Percentiles rank a stretch among this genome's conserved stretches.
These are phyloP conservation scores for Argentina silus DNA, from an alignment of 2,797 vertebrate species.

Conservation along the genomic window DNA sequence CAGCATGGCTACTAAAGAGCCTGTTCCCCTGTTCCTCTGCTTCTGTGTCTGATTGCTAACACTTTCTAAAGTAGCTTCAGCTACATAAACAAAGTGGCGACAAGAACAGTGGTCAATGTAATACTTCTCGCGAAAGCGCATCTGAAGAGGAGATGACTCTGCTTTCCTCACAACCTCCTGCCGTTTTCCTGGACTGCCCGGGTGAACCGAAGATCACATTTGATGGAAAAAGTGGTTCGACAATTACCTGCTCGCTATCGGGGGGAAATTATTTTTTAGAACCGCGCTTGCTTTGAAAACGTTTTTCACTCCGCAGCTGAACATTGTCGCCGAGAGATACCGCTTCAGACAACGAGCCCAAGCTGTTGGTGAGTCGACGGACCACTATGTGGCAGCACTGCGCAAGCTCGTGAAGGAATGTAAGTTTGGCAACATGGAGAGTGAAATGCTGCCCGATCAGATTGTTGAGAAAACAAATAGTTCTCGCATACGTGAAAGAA, in stretches of 20 bases:
- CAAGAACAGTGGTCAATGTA: too few species aligned
- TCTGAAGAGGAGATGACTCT: slow-evolving; percentile 17
- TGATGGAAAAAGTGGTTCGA: slow-evolving; percentile 15
- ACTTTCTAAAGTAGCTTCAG: too few species aligned
- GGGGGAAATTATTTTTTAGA: slow-evolving; percentile 4
- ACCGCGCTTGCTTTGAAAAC: slow-evolving; percentile 20
- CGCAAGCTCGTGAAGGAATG: slow-evolving; percentile 26
- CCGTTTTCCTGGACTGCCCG: slow-evolving; percentile 18
- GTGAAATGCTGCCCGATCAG: slow-evolving; percentile 40
- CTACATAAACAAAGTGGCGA: too few species aligned
- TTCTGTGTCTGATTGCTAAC: too few species aligned
- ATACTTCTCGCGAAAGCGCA: too few species aligned
- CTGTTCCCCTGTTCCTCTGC: too few species aligned
- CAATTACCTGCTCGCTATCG: slow-evolving; percentile 23
- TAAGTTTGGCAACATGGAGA: slow-evolving; percentile 22
- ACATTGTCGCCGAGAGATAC: slow-evolving; percentile 24
- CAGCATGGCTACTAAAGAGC: too few species aligned
- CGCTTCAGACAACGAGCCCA: slow-evolving; percentile 31
- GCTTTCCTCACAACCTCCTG: slow-evolving; percentile 24
- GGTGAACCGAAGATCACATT: slow-evolving; percentile 17
- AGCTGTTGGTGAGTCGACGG: slow-evolving; percentile 31
- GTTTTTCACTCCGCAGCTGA: slow-evolving; percentile 14
- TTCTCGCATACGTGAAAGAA: slow-evolving; percentile 23
- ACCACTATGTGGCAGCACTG: slow-evolving; percentile 25
- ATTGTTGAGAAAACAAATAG: slow-evolving; percentile 33